Evolutionary conservation across 2,113 vertebrate genomes (phyloP).

Genomic region (Channa maculata): DNA sequence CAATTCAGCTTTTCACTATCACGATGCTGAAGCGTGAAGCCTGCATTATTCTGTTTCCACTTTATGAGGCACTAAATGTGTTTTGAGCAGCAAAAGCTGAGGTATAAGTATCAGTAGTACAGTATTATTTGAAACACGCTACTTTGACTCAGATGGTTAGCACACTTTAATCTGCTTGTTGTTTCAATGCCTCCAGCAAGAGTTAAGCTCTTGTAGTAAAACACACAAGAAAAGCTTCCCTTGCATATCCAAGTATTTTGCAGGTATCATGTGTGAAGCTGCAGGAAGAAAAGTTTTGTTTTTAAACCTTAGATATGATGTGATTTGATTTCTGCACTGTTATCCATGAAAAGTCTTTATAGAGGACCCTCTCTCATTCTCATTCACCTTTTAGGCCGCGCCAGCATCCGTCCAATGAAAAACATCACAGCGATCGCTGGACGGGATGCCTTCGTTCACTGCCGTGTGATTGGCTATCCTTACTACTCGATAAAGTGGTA

Average conservation of each 20-base stretch:
- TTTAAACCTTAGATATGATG: constrained; percentile 5
- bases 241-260: constrained; percentile 13
- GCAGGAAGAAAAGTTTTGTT: background rate
- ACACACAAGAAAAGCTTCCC: constrained; percentile 27
- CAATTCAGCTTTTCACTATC: constrained; percentile 54
- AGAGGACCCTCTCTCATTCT: constrained; percentile 77
- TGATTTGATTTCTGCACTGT: constrained; percentile 11
- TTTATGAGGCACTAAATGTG: constrained; percentile 49
- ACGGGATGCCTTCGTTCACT: constrained; percentile 96
- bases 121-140: constrained; percentile 55
- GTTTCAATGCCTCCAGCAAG: constrained; percentile 39
- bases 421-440: constrained; percentile 98
- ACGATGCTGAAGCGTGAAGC: constrained; percentile 46
- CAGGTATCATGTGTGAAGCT: constrained; percentile 13
- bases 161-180: constrained; percentile 59
- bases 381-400: constrained; percentile 87
- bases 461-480: constrained; percentile 96
- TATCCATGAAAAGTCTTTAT: constrained; percentile 77
- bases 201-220: constrained; percentile 40
- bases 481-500: constrained; percentile 99
- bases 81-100: constrained; percentile 26
- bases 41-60: constrained; percentile 54
- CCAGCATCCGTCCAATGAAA: constrained; percentile 98
- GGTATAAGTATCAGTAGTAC: constrained; percentile 31
- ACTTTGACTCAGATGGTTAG: constrained; percentile 52